phyloP scores from a whole-genome alignment of 2,888 invertebrate species.

The Hemistola chrysoprasaria region DNA sequence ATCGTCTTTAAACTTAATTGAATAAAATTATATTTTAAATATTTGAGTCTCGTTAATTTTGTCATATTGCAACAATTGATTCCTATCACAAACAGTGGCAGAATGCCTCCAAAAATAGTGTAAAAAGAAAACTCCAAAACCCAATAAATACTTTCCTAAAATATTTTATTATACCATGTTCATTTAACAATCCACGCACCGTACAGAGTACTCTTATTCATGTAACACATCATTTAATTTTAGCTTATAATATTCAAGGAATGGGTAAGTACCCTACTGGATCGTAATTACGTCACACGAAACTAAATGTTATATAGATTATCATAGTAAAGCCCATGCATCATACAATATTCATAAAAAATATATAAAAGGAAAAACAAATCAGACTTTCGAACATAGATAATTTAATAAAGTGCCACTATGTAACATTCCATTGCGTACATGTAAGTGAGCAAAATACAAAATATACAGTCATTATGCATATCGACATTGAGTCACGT shows the following conservation, averaged over 20 bases:
- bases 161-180: conserved; percentile 62
- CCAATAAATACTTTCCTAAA: conserved; percentile 44
- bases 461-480: conserved; percentile 33
- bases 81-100: too few relatives aligned
- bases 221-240: conserved; percentile 36
- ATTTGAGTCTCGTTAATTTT: too few relatives aligned
- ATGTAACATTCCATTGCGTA: conserved; percentile 4
- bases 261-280: conserved; percentile 54
- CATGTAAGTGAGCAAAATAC: conserved; percentile 20
- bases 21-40: conserved; percentile 24
- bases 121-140: conserved; percentile 32
- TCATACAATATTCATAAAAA: conserved; percentile 29
- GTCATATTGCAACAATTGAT: too few relatives aligned
- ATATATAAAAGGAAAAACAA: conserved; percentile 35
- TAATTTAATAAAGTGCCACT: conserved; percentile 26
- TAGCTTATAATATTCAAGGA: conserved; percentile 41
- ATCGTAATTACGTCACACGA: conserved; percentile 50
- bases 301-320: conserved; percentile 36
- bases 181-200: conserved; percentile 68
- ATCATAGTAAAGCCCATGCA: conserved; percentile 29
- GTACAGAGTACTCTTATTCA: conserved; percentile 54
- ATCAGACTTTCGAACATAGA: conserved; percentile 34
- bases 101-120: neutral
- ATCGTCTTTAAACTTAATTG: neutral
- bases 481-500: too few relatives aligned